These are phyloP conservation scores for Eutrigla gurnardus DNA, from an alignment of 2,797 vertebrate species.

Conservation along the genomic window DNA sequence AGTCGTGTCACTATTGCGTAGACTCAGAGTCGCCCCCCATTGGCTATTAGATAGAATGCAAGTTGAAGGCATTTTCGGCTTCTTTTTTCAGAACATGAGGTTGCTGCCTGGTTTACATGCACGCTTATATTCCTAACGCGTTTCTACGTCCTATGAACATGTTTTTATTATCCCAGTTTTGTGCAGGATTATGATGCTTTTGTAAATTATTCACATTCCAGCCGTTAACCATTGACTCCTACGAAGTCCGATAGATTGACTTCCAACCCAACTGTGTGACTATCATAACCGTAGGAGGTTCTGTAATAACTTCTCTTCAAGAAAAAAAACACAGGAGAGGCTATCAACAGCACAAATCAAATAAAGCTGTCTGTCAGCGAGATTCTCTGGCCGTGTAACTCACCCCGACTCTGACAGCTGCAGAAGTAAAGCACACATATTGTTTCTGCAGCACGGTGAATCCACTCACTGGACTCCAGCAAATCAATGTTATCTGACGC, in stretches of 20 bases:
- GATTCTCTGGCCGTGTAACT: constrained; percentile 27
- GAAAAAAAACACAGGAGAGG: constrained; percentile 27
- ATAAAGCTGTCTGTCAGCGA: constrained; percentile 42
- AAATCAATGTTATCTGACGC: constrained; percentile 42
- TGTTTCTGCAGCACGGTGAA: constrained; percentile 23
- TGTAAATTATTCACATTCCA: neutral
- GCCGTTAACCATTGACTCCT: neutral
- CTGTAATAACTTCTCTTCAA: constrained; percentile 16
- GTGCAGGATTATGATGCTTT: neutral
- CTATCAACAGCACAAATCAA: constrained; percentile 26
- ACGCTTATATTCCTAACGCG: no score
- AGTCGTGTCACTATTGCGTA: no score
- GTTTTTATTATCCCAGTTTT: no score
- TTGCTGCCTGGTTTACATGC: no score
- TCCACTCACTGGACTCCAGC: constrained; percentile 40
- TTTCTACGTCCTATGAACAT: no score
- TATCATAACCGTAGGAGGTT: constrained; percentile 5
- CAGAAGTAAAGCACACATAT: constrained; percentile 34
- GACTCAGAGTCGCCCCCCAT: no score
- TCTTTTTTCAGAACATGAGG: no score
- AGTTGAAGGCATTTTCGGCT: no score
- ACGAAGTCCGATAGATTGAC: neutral
- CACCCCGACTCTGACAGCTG: constrained; percentile 52
- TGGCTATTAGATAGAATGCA: no score
- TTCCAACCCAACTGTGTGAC: neutral